Percentiles rank a stretch among this genome's conserved stretches.
Evolutionary conservation across 2,797 vertebrate genomes (phyloP).

Genomic region (Orestias chungarensis): DNA sequence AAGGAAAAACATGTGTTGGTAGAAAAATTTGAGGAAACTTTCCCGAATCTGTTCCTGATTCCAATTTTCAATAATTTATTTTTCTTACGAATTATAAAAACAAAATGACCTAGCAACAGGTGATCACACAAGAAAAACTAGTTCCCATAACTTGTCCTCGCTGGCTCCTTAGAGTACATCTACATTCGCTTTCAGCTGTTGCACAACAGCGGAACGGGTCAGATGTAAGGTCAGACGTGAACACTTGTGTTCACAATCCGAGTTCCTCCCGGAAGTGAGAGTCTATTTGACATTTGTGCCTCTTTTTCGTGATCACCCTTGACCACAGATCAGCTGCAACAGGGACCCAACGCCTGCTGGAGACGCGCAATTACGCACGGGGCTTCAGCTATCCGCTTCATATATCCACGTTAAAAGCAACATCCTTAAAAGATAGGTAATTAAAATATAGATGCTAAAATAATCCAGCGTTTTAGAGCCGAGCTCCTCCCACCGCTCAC

Average conservation of each 20-base stretch:
- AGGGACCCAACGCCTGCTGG: slow-evolving; percentile 51
- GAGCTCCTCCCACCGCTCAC: slow-evolving; percentile 30
- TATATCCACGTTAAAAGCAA: too few relatives aligned
- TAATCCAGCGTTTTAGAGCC: background rate
- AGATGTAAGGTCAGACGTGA: background rate
- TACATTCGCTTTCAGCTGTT: background rate
- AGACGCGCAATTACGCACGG: slow-evolving; percentile 8
- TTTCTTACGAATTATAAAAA: background rate
- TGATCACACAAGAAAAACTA: slow-evolving; percentile 25
- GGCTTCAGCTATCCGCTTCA: background rate
- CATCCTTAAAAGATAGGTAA: background rate
- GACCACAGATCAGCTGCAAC: slow-evolving; percentile 56
- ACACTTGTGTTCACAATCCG: background rate
- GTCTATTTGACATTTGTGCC: slow-evolving; percentile 8
- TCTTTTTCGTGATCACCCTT: slow-evolving; percentile 58
- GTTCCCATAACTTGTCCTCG: background rate
- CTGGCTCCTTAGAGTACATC: background rate
- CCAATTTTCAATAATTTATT: background rate
- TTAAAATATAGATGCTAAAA: too few relatives aligned
- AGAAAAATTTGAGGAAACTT: background rate
- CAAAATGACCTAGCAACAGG: slow-evolving; percentile 54
- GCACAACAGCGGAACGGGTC: background rate
- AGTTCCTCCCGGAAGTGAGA: background rate
- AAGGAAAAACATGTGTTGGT: background rate
- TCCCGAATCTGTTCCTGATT: background rate